Percentiles rank a stretch among this genome's conserved stretches.
Evolutionary conservation across 23 tunicate species (phyloP).

Genomic region (Ascidia mentula): DNA sequence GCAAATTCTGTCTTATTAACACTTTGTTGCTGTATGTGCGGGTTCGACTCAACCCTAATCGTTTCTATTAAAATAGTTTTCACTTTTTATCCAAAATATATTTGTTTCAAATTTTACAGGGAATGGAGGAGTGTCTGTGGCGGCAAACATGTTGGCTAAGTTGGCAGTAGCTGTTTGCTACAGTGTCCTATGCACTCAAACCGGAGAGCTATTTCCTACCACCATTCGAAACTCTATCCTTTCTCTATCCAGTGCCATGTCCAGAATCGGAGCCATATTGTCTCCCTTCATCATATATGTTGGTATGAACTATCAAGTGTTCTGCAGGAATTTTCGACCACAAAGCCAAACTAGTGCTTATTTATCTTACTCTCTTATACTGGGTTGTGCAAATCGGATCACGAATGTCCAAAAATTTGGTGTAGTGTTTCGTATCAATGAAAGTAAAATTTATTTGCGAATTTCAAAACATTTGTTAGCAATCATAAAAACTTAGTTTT

Average conservation of each 20-base stretch:
- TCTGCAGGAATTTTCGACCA: not conserved
- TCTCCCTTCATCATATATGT: not conserved
- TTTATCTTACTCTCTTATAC: too few relatives aligned
- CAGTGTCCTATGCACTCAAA: not conserved
- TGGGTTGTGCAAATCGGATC: too few relatives aligned
- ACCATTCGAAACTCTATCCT: not conserved
- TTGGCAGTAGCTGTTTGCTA: not conserved
- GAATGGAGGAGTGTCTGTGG: not conserved
- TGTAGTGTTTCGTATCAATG: too few relatives aligned
- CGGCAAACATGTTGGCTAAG: not conserved
- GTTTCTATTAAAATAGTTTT: too few relatives aligned
- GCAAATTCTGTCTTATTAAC: not conserved
- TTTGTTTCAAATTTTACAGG: not conserved
- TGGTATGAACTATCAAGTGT: not conserved
- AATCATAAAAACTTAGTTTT: too few relatives aligned
- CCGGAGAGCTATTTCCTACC: not conserved
- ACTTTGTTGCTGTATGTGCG: not conserved
- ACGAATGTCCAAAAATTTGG: too few relatives aligned
- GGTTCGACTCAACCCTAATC: not conserved
- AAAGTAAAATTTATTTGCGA: too few relatives aligned
- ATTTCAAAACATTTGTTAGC: too few relatives aligned
- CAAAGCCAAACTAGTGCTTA: too few relatives aligned
- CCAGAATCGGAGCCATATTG: not conserved
- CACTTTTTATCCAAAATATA: not conserved
- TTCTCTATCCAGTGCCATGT: not conserved